Evolutionary conservation across 2,888 invertebrate genomes (phyloP), one percentile per base, ranked within the genome.

Genomic region (Neoitamus cyanurus): DNA sequence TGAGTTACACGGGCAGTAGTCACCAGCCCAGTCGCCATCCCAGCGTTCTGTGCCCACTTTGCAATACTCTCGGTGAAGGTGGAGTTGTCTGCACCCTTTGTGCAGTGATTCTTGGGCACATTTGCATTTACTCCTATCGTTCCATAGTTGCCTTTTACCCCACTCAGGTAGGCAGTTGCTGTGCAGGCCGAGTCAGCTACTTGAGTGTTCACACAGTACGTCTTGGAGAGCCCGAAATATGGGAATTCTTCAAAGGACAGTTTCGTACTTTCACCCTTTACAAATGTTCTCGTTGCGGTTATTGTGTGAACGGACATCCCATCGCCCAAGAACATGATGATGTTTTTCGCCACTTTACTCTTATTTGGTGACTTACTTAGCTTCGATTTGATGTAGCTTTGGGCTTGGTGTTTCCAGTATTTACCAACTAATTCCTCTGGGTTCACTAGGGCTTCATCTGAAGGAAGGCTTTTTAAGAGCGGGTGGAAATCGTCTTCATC

Each of bases 121-220:
- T 93, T 92, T 0, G 93, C 95, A 58, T 94, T 94, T 0, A 97
- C 93, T 0, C 97, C 97, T 31, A 97, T 93, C 0, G 96, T 96
- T 0, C 94, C 95, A 86, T 92, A 93, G 89, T 96, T 96, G 15
- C 93, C 94, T 91, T 97, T 97, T 0, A 96, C 94, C 0, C 97
- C 97, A 0, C 94, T 92, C 58, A 96, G 90, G 88, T 95, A 96
- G 0, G 97, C 96, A 0, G 97, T 97, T 0, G 95, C 94, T 0
- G 96, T 94, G 88, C 96, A 96, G 0, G 97, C 97, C 0, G 97
- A 97, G 88, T 97, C 97, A 0, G 97, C 94, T 0, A 96, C 96
- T 91, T 96, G 95, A 5, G 92, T 92, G 88, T 96, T 94, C 0
- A 96, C 93, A 89, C 96, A 96, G 89, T 96, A 96, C 0, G 96